Percentiles rank a stretch among this genome's conserved stretches.
These are phyloP conservation scores for Raja brachyura DNA, from an alignment of 2,113 vertebrate genomes.

Conservation along the genomic window DNA sequence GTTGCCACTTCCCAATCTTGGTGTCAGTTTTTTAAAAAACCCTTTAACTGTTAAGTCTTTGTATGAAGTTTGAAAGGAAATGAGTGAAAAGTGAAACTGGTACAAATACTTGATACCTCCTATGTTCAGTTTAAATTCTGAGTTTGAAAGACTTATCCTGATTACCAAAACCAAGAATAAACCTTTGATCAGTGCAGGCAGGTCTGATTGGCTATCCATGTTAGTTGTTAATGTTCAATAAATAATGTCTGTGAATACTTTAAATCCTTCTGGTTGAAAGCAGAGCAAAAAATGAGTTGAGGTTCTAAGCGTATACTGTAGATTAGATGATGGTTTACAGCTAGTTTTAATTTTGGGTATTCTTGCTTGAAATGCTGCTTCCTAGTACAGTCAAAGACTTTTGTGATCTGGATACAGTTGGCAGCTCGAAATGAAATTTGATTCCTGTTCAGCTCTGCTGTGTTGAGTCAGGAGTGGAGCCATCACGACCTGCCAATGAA, in stretches of 20 bases:
- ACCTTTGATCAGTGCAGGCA: neutral
- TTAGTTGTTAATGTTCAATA: neutral
- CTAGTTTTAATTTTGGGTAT: constrained; percentile 9
- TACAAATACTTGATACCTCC: neutral
- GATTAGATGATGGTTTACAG: neutral
- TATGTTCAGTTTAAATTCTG: neutral
- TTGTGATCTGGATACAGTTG: constrained; percentile 49
- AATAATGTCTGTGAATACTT: neutral
- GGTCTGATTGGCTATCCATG: neutral
- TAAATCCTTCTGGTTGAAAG: neutral
- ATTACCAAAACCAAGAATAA: neutral
- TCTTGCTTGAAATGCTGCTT: constrained; percentile 42
- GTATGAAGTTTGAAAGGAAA: neutral
- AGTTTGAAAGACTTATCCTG: neutral
- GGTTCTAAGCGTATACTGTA: neutral
- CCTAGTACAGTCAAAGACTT: constrained; percentile 53
- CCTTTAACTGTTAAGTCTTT: neutral
- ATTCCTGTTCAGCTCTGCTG: constrained; percentile 46
- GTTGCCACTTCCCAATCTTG: neutral
- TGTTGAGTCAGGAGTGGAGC: constrained; percentile 33
- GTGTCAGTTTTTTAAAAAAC: neutral
- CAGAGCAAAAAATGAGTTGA: neutral
- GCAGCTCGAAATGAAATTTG: constrained; percentile 56
- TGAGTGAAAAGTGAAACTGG: neutral
- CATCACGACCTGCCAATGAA: constrained; percentile 31